These are phyloP conservation scores for Amazona finschi DNA, from an alignment of 2,797 vertebrate species.

Conservation along the genomic window DNA sequence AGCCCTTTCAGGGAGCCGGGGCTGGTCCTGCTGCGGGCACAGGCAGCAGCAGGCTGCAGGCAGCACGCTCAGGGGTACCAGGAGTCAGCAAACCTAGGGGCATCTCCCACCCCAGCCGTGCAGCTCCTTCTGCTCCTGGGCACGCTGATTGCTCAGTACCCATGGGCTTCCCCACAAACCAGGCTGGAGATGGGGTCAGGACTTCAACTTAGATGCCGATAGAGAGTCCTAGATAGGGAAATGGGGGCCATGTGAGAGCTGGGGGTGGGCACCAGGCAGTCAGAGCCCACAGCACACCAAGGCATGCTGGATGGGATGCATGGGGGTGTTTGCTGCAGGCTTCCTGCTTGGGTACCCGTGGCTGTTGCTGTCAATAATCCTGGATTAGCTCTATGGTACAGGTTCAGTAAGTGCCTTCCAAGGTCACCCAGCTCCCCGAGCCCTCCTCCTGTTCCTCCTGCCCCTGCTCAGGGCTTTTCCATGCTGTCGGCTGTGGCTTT, in stretches of 20 bases:
- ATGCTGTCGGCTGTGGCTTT: background rate
- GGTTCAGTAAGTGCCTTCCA: background rate
- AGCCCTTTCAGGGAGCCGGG: constrained; percentile 21
- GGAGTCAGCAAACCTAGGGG: accelerated
- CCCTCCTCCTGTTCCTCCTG: background rate
- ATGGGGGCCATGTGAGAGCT: background rate
- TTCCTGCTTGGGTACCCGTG: background rate
- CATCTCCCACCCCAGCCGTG: accelerated
- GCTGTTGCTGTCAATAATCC: background rate
- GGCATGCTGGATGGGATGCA: background rate
- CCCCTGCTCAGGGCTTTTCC: background rate
- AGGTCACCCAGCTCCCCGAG: background rate
- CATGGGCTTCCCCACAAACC: accelerated
- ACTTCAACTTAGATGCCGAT: accelerated
- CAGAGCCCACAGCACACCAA: background rate
- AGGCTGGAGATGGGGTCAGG: background rate
- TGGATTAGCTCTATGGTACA: background rate
- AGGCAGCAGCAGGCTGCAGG: background rate
- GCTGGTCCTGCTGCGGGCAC: background rate
- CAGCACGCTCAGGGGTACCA: accelerated
- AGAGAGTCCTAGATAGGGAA: background rate
- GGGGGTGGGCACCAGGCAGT: background rate
- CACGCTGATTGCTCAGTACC: accelerated
- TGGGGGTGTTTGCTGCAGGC: background rate
- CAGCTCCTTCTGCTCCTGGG: accelerated